Base-by-base conservation (phyloP, 2,888 invertebrate species). In the Petrophora chlorosata region DNA sequence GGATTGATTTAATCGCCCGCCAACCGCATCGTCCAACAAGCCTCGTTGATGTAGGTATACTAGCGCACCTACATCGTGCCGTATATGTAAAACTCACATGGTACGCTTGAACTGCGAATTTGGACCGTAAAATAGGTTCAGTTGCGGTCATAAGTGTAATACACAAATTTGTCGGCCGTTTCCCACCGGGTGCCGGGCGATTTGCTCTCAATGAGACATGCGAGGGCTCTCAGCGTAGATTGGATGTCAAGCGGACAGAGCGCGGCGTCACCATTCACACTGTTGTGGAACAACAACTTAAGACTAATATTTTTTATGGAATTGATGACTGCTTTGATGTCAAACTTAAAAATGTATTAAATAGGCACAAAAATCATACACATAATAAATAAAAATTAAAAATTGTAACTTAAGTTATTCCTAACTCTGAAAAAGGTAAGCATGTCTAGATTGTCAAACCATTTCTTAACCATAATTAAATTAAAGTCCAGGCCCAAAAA, bases 161-260 rank as follows among this genome's bases (percentile, higher is more conserved):
- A 53, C 56, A 55, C 51, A 67, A 66, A 66, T 70, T 68, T 59
- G 56, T 51, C 59, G 60, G 55, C 35, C 49, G 42, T 47, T 61
- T 59, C 61, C 63, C 56, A 52, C 42, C 34, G 49, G 56, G 62
- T n/a, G 63, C 57, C 73, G 65, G 70, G 63, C 75, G 79, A 82
- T 83, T 86, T 78, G 79, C 70, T 75, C 73, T 84, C 82, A 82
- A 83, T 78, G 79, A 76, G 76, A 73, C 76, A 73, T 73, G 71
- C 75, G 70, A 53, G 85, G 68, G 75, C 72, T 63, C 86, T 87
- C 67, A 60, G 71, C 72, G 52, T 67, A 79, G 83, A 88, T 88
- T 85, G 83, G 78, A 79, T 83, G 84, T 81, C 85, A 79, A 65
- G 56, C 61, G 68, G 65, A 67, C 58, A 61, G 66, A 61, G 56